Conservation (phyloP, 2,797 vertebrate species). For the Otolemur crassicaudatus region DNA sequence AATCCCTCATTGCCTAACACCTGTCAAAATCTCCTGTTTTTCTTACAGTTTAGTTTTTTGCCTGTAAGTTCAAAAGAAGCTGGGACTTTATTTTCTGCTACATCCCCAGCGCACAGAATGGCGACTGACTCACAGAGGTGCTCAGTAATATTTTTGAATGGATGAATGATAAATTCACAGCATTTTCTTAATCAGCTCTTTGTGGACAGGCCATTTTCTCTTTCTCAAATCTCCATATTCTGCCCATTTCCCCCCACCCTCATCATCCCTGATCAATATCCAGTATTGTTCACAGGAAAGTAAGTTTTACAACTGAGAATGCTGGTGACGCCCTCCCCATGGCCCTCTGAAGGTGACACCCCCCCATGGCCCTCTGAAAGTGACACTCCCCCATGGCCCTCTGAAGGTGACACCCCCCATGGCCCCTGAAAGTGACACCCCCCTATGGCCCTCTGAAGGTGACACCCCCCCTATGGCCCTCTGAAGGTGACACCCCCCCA, state of each 20-base stretch:
- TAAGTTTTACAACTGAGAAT: not conserved
- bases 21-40: not conserved
- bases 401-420: too few relatives aligned
- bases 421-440: too few relatives aligned
- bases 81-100: not conserved
- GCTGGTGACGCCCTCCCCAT: fast-evolving
- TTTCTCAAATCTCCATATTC: not conserved
- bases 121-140: not conserved
- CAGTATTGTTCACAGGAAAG: not conserved
- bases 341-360: not conserved
- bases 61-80: not conserved
- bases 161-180: not conserved
- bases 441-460: too few relatives aligned
- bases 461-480: too few relatives aligned
- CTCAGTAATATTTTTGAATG: not conserved
- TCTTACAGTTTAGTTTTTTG: not conserved
- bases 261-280: not conserved
- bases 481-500: too few relatives aligned
- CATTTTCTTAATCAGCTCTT: not conserved
- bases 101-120: not conserved
- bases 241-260: not conserved
- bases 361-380: too few relatives aligned
- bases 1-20: not conserved
- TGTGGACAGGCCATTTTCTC: not conserved
- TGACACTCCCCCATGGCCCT: too few relatives aligned